Percentiles rank a stretch among this genome's conserved stretches.
Conservation (phyloP, 2,113 vertebrate genomes). For the Dipodomys ordii region DNA sequence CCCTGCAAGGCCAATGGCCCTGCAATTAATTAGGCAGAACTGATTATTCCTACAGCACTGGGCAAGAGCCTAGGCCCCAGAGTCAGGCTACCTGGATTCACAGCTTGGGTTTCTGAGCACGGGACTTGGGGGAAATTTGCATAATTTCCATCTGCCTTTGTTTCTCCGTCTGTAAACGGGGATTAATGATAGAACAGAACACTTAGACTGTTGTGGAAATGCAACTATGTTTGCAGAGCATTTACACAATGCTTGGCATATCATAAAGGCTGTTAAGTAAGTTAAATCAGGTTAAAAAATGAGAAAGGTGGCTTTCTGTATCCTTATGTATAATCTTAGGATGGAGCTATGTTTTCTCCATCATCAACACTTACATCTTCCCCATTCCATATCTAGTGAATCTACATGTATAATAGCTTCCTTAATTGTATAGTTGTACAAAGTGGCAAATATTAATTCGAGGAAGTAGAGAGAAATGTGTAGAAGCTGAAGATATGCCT, state of each 20-base stretch:
- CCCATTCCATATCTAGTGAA: neutral
- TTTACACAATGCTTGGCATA: neutral
- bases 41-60: neutral
- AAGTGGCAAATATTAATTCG: conserved; percentile 20
- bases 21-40: accelerated
- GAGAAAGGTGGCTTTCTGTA: neutral
- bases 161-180: conserved; percentile 21
- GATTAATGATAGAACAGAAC: accelerated
- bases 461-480: neutral
- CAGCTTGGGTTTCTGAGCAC: neutral
- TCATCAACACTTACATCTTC: too few relatives aligned
- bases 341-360: neutral
- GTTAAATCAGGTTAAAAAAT: neutral
- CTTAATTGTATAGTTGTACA: neutral
- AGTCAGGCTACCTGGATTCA: neutral
- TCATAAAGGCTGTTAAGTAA: neutral
- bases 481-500: neutral
- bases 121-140: neutral
- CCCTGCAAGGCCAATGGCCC: accelerated
- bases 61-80: accelerated
- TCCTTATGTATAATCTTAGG: neutral
- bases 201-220: neutral
- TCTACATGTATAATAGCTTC: neutral
- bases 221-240: neutral
- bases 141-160: neutral